Conservation (phyloP, 2,797 vertebrate species). For the Selene dorsalis region DNA sequence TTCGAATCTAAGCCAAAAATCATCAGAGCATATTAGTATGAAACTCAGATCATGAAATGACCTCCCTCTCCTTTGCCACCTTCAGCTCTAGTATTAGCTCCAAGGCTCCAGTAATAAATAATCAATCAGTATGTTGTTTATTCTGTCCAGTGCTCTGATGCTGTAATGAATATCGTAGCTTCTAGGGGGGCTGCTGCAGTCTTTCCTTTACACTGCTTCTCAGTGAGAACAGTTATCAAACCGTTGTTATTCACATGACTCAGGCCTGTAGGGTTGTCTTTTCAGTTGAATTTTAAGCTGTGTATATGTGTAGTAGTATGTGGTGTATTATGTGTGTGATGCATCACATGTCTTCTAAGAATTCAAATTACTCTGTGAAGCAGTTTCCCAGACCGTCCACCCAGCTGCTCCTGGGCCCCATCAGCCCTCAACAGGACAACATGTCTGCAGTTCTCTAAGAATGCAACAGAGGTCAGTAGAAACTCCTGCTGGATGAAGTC, state of each 20-base stretch:
- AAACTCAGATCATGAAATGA: background rate
- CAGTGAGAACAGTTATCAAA: conserved; percentile 23
- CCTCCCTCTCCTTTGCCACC: background rate
- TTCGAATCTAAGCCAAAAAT: background rate
- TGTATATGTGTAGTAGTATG: background rate
- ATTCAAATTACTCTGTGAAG: background rate
- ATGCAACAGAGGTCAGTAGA: conserved; percentile 77
- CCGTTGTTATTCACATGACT: conserved; percentile 3
- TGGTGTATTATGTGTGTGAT: background rate
- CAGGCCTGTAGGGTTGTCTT: background rate
- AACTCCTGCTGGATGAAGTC: conserved; percentile 57
- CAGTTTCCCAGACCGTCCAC: conserved; percentile 6
- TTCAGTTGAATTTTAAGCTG: background rate
- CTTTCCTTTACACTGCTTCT: conserved; percentile 8
- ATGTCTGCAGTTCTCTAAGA: conserved; percentile 58
- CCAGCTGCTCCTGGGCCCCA: background rate
- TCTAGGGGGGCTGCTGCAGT: conserved; percentile 31
- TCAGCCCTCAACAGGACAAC: conserved; percentile 1
- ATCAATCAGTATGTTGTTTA: conserved; percentile 2
- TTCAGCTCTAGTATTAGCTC: background rate
- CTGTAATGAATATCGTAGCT: conserved; percentile 17
- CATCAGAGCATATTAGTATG: too few species aligned
- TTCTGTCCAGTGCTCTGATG: background rate
- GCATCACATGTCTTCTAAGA: background rate
- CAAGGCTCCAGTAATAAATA: background rate